A percentile compares a stretch with the other conserved stretches of the same genome.
phyloP scores from a whole-genome alignment of 2,113 vertebrate genomes.

The Megaleporinus macrocephalus region DNA sequence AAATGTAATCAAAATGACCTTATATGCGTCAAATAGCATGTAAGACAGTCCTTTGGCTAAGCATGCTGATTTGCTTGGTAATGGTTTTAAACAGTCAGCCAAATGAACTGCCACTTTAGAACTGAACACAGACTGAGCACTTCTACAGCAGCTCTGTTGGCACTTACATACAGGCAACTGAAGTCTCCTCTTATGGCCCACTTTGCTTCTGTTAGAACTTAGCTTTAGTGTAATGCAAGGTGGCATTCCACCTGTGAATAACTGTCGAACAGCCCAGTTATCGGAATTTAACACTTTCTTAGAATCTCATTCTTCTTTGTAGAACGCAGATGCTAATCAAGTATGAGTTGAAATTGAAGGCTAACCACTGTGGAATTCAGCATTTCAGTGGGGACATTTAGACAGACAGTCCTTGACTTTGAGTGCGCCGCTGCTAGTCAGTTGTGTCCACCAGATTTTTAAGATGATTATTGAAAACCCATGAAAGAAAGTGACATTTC shows the following conservation, averaged over 20 bases:
- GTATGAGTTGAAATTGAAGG: constrained; percentile 45
- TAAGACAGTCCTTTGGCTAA: constrained; percentile 12
- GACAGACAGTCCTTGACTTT: constrained; percentile 51
- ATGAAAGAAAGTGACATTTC: constrained; percentile 43
- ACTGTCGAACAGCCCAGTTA: neutral
- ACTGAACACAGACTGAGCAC: no score
- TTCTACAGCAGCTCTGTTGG: no score
- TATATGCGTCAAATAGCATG: neutral
- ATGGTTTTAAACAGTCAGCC: constrained; percentile 20
- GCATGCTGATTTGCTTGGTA: constrained; percentile 20
- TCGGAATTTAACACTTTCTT: neutral
- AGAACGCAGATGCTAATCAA: constrained; percentile 47
- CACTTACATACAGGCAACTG: no score
- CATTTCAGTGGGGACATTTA: constrained; percentile 42
- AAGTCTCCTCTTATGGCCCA: no score
- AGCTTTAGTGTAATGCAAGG: neutral
- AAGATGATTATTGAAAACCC: constrained; percentile 48
- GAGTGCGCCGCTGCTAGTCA: constrained; percentile 47
- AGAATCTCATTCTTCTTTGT: neutral
- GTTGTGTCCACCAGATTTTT: constrained; percentile 50
- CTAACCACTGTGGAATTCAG: constrained; percentile 43
- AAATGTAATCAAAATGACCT: neutral
- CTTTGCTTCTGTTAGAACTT: no score
- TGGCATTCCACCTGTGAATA: neutral
- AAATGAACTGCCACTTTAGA: neutral